These are phyloP conservation scores for Epizoanthus fatuus DNA, from an alignment of 92 coral and sea anemone species.

Conservation along the genomic window DNA sequence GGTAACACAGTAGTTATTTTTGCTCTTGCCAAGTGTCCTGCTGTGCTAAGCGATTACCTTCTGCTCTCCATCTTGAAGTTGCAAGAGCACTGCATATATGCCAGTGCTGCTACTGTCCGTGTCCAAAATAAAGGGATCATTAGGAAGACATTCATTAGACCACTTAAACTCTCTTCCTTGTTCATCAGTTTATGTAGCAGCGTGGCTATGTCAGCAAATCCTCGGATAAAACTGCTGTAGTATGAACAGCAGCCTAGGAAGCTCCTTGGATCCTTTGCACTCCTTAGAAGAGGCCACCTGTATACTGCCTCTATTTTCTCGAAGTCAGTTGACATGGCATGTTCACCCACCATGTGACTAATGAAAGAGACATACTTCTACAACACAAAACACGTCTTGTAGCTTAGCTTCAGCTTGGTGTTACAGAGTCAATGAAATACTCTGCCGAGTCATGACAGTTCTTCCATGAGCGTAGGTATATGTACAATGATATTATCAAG, in stretches of 20 bases:
- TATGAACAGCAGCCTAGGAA: background rate
- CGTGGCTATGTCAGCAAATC: background rate
- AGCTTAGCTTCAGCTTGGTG: constrained; percentile 27
- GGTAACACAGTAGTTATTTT: constrained; percentile 1
- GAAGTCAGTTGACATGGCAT: constrained; percentile 1
- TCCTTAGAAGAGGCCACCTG: background rate
- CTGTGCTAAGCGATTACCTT: background rate
- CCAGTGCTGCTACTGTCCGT: constrained; percentile 39
- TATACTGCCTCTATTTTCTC: background rate
- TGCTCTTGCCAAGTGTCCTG: background rate
- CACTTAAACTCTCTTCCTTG: background rate
- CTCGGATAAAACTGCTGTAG: background rate
- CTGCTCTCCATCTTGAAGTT: background rate
- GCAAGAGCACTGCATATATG: constrained; percentile 31
- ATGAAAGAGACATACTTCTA: background rate
- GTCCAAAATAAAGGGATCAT: constrained; percentile 41
- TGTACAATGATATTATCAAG: background rate
- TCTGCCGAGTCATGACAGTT: background rate
- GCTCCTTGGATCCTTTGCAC: background rate
- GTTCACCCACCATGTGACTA: constrained; percentile 17
- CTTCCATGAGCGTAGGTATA: constrained; percentile 5
- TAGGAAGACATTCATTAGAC: background rate
- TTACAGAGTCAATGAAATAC: constrained; percentile 15
- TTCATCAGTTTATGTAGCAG: background rate
- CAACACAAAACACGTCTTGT: constrained; percentile 31